Base-by-base conservation (phyloP, 2,113 vertebrate species). In the Corythornis madagascariensis region DNA sequence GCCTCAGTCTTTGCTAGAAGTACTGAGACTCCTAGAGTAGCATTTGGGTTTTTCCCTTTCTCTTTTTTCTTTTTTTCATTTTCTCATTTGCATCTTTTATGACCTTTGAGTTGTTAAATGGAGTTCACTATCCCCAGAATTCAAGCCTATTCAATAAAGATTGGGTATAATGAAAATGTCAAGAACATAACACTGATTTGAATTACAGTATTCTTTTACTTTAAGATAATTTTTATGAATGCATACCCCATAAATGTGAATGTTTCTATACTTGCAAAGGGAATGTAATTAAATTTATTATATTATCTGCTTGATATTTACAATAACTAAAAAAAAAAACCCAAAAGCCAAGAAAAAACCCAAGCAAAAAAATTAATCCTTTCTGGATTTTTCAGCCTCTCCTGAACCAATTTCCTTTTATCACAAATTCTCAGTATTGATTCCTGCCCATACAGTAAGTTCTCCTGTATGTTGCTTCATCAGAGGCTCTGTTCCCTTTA, bases 401-500 rank as follows among this genome's bases (percentile, higher is more conserved):
- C 76, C 21, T 29, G 31, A 73, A 75, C 4, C 0, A 2, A 42
- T 48, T 80, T 67, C 40, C 5, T 33, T 67, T 89, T 83, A 38
- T 66, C 50, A 45, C 18, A 59, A 7, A 47, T 48, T 60, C 13
- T 29, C 45, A 5, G 2, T 14, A 5, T 74, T 66, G 6, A 55
- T 71, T 84, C 17, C 21, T 71, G 24, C 22, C 38, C 4, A 3
- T 47, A 75, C 42, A 79, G 7, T 52, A 29, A 67, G 18, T 67
- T 84, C 15, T 75, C 21, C 60, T 78, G 35, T 35, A 76, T 80
- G n/a, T 18, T 70, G 26, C 48, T 69, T 93, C 83, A 85, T 66
- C n/a, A 83, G 79, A 84, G 80, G 31, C 70, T 77, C 38, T 64
- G 16, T 48, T 95, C 67, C 66, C 84, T 80, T 88, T 88, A 96